Conservation (phyloP, 92 coral and sea anemone species). For the Pocillopora meandrina region DNA sequence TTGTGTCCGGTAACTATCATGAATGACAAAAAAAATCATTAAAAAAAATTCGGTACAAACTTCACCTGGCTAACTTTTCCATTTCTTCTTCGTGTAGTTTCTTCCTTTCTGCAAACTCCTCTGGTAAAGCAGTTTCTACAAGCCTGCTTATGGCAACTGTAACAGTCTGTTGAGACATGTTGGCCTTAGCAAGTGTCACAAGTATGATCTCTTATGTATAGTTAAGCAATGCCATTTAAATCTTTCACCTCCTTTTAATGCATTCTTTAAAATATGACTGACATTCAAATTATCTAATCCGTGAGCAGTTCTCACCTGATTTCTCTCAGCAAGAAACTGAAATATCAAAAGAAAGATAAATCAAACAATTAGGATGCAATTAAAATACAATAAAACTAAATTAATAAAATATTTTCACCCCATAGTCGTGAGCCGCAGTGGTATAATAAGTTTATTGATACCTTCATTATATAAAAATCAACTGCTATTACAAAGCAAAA, state of each 20-base stretch:
- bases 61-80: slow-evolving; percentile 87
- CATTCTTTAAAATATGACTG: too few relatives aligned
- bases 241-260: too few relatives aligned
- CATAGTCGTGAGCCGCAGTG: too few relatives aligned
- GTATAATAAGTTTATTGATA: too few relatives aligned
- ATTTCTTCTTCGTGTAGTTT: slow-evolving; percentile 73
- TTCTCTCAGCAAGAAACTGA: slow-evolving; percentile 83
- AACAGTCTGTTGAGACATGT: slow-evolving; percentile 53
- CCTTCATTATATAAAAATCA: too few relatives aligned
- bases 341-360: not conserved
- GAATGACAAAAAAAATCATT: too few relatives aligned
- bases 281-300: too few relatives aligned
- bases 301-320: slow-evolving; percentile 55
- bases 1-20: too few relatives aligned
- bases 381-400: not conserved
- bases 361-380: not conserved
- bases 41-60: not conserved
- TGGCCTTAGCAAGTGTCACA: too few relatives aligned
- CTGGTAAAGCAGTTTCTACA: slow-evolving; percentile 60
- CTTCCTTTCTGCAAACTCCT: slow-evolving; percentile 73
- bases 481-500: too few relatives aligned
- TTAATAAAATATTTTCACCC: not conserved
- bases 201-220: too few relatives aligned
- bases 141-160: slow-evolving; percentile 67
- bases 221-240: too few relatives aligned